Evolutionary conservation across 2,797 vertebrate species (phyloP).

Genomic region (Gymnothorax javanicus): DNA sequence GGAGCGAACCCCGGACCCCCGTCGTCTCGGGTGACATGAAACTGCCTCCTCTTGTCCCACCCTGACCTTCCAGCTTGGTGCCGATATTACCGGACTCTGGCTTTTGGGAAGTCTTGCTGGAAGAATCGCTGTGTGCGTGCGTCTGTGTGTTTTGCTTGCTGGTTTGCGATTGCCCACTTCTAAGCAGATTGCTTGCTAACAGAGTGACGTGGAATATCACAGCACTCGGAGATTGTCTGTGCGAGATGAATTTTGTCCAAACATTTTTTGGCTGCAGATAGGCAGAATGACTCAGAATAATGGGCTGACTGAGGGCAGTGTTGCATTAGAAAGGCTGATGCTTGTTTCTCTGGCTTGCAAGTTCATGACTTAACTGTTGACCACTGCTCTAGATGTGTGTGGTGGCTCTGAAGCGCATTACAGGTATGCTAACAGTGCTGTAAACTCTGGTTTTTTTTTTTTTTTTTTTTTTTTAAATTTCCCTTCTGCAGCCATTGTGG

Average conservation of each 20-base stretch:
- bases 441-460: not conserved
- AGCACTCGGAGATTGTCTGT: not conserved
- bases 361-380: not conserved
- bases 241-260: not conserved
- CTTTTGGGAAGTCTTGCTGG: not conserved
- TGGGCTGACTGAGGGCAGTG: not conserved
- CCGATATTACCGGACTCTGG: not conserved
- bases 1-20: constrained; percentile 7
- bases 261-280: not conserved
- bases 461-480: not conserved
- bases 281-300: not conserved
- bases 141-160: not conserved
- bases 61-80: not conserved
- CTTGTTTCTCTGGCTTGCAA: not conserved
- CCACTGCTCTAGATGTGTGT: not conserved
- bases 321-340: not conserved
- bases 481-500: not conserved
- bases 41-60: not conserved
- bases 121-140: not conserved
- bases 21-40: constrained; percentile 24
- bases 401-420: not conserved
- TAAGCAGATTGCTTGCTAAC: not conserved
- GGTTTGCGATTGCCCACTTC: not conserved
- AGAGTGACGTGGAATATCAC: not conserved
- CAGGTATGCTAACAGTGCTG: not conserved